Conservation (phyloP, 2,797 vertebrate species). For the Florisuga fusca region DNA sequence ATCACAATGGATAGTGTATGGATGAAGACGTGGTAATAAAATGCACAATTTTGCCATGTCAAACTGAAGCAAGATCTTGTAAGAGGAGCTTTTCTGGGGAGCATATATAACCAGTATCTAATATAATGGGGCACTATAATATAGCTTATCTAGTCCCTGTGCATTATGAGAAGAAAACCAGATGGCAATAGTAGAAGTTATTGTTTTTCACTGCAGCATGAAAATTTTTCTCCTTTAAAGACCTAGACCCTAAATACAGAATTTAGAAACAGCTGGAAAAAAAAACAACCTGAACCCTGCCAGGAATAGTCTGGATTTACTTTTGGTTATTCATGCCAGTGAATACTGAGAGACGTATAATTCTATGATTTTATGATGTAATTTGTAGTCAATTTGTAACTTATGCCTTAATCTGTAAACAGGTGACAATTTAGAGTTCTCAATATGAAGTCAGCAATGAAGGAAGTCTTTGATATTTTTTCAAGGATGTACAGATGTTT, state of each 20-base stretch:
- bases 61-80: neutral
- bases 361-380: neutral
- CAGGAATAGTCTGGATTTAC: neutral
- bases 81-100: neutral
- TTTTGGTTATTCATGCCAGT: neutral
- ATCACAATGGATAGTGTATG: neutral
- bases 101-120: neutral
- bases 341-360: neutral
- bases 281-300: neutral
- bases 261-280: neutral
- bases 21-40: neutral
- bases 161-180: neutral
- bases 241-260: neutral
- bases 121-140: neutral
- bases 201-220: neutral
- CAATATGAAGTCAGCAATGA: neutral
- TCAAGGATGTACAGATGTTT: neutral
- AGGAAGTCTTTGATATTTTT: neutral
- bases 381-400: neutral
- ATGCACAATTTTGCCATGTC: neutral
- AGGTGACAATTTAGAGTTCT: neutral
- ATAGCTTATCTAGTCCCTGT: neutral
- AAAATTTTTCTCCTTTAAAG: neutral
- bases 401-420: neutral
- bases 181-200: neutral